These are phyloP conservation scores for Oophaga pumilio DNA, from an alignment of 2,113 vertebrate species.

Conservation along the genomic window DNA sequence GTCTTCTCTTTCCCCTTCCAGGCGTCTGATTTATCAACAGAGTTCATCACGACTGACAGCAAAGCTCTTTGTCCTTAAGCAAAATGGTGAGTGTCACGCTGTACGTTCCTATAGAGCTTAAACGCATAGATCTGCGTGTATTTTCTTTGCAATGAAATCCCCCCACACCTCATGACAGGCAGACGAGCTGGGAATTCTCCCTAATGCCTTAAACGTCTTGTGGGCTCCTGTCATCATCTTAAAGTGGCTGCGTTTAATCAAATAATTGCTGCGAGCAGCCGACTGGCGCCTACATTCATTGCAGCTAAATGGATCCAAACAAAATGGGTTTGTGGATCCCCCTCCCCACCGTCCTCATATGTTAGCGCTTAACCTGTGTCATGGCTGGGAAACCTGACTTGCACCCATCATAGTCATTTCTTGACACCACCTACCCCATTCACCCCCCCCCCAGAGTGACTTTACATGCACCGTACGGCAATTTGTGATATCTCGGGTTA, in stretches of 20 bases:
- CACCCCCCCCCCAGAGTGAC: no score
- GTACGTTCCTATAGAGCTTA: background rate
- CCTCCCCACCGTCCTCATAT: constrained; percentile 60
- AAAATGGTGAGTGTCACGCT: constrained; percentile 78
- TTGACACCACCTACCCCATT: background rate
- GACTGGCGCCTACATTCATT: constrained; percentile 81
- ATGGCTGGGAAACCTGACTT: constrained; percentile 37
- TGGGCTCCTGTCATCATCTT: constrained; percentile 68
- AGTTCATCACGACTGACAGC: constrained; percentile 91
- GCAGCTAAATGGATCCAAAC: constrained; percentile 77
- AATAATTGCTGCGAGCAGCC: constrained; percentile 83
- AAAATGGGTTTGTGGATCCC: constrained; percentile 75
- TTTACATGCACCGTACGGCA: no score
- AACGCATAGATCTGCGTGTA: no score
- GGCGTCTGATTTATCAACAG: constrained; percentile 93
- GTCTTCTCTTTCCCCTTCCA: constrained; percentile 65
- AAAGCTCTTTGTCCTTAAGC: constrained; percentile 95
- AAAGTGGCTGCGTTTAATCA: constrained; percentile 75
- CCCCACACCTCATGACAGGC: background rate
- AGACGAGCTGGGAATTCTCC: constrained; percentile 39
- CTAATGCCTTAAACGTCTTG: constrained; percentile 62
- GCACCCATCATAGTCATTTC: background rate
- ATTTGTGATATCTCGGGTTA: background rate
- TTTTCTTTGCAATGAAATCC: no score
- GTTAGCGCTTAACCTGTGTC: constrained; percentile 68